Conservation (phyloP, 1,140 invertebrate species). For the Pogonomyrmex barbatus region DNA sequence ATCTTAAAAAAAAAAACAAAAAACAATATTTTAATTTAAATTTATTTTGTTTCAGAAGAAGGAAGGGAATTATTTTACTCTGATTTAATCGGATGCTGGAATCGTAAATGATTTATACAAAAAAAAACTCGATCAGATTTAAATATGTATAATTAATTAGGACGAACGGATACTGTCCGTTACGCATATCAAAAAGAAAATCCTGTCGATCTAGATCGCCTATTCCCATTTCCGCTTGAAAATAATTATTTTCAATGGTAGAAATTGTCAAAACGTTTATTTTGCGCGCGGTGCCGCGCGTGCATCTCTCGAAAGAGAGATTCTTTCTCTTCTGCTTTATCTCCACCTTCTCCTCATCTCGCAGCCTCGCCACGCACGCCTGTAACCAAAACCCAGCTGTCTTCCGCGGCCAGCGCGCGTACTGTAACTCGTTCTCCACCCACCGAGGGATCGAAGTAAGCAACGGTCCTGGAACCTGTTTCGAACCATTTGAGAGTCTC, state of each 20-base stretch:
- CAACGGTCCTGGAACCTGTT: conserved; percentile 82
- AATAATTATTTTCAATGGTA: neutral
- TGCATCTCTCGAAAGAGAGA: neutral
- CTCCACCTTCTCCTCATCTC: conserved; percentile 65
- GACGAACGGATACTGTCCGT: neutral
- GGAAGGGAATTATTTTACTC: too few relatives aligned
- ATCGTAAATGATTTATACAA: neutral
- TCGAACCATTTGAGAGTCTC: conserved; percentile 81
- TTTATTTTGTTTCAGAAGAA: too few relatives aligned
- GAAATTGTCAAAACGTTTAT: neutral
- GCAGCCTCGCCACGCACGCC: conserved; percentile 78
- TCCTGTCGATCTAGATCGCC: neutral
- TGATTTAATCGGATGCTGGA: too few relatives aligned
- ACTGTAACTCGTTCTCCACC: conserved; percentile 81
- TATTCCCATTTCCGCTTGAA: neutral
- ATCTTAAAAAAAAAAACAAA: too few relatives aligned
- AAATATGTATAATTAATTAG: neutral
- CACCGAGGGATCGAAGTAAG: conserved; percentile 77
- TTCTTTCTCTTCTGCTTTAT: conserved; percentile 45
- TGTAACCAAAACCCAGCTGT: conserved; percentile 80
- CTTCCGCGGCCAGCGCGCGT: conserved; percentile 77
- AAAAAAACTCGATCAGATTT: neutral
- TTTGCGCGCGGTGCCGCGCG: neutral
- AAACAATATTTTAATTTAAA: too few relatives aligned
- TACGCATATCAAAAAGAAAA: neutral